Evolutionary conservation across 2,113 vertebrate genomes (phyloP).

Genomic region (Chionis minor): DNA sequence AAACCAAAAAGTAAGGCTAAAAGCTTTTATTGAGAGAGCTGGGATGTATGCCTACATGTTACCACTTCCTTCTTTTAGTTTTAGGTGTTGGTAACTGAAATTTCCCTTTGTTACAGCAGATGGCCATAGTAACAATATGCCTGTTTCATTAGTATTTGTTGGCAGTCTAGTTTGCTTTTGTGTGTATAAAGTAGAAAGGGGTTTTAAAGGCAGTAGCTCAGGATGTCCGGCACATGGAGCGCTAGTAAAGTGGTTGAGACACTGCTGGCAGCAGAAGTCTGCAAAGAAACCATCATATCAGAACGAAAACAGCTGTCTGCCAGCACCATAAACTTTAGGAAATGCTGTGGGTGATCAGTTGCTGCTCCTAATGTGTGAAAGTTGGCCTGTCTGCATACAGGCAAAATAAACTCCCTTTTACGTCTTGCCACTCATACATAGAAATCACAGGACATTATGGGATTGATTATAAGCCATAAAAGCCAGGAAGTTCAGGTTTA

Average conservation of each 20-base stretch:
- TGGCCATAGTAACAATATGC: background rate
- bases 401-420: constrained; percentile 39
- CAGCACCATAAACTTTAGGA: constrained; percentile 52
- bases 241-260: background rate
- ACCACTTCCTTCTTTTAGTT: background rate
- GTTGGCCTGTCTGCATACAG: constrained; percentile 36
- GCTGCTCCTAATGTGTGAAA: constrained; percentile 63
- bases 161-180: background rate
- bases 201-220: background rate
- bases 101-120: background rate
- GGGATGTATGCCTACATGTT: background rate
- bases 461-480: constrained; percentile 45
- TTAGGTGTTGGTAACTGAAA: background rate
- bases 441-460: constrained; percentile 8
- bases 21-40: background rate
- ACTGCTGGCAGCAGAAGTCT: constrained; percentile 28
- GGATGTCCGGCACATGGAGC: background rate
- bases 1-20: background rate
- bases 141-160: background rate
- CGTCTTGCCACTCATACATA: background rate
- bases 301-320: constrained; percentile 52
- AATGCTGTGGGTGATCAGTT: constrained; percentile 59
- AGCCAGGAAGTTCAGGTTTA: constrained; percentile 34
- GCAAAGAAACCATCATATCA: constrained; percentile 17
- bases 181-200: background rate